phyloP scores from a whole-genome alignment of 2,888 invertebrate species.

The Conops quadrifasciatus region DNA sequence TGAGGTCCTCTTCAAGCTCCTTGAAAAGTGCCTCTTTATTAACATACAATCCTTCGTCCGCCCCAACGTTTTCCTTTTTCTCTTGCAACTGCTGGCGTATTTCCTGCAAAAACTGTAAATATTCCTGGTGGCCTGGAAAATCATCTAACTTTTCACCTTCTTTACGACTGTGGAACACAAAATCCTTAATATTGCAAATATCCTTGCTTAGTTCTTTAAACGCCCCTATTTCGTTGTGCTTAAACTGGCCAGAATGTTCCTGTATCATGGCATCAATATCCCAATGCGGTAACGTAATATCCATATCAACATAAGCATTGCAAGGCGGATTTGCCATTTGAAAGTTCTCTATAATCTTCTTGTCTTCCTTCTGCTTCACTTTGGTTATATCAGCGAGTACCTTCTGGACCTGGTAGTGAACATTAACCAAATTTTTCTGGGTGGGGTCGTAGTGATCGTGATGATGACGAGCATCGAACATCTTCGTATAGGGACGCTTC shows the following conservation, averaged over 20 bases:
- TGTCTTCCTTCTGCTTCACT: slow-evolving; percentile 40
- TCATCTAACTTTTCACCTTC: slow-evolving; percentile 48
- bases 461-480: slow-evolving; percentile 60
- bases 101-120: slow-evolving; percentile 53
- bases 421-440: slow-evolving; percentile 54
- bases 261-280: slow-evolving; percentile 51
- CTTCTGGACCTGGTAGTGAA: slow-evolving; percentile 56
- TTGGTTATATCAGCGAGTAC: slow-evolving; percentile 50
- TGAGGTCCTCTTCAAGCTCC: slow-evolving; percentile 58
- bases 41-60: slow-evolving; percentile 48
- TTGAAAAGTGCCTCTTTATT: slow-evolving; percentile 50
- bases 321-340: slow-evolving; percentile 53
- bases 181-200: slow-evolving; percentile 50
- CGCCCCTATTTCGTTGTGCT: slow-evolving; percentile 31
- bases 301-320: slow-evolving; percentile 47
- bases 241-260: slow-evolving; percentile 37
- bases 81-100: slow-evolving; percentile 52
- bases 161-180: slow-evolving; percentile 51
- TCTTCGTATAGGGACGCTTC: slow-evolving; percentile 50
- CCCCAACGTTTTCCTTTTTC: slow-evolving; percentile 40
- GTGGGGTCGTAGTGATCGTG: slow-evolving; percentile 61
- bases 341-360: slow-evolving; percentile 46
- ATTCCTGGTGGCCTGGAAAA: slow-evolving; percentile 56
- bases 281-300: slow-evolving; percentile 50
- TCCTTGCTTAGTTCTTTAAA: slow-evolving; percentile 40